phyloP scores from a whole-genome alignment of 2,888 invertebrate genomes.

The Byasa hedistus region DNA sequence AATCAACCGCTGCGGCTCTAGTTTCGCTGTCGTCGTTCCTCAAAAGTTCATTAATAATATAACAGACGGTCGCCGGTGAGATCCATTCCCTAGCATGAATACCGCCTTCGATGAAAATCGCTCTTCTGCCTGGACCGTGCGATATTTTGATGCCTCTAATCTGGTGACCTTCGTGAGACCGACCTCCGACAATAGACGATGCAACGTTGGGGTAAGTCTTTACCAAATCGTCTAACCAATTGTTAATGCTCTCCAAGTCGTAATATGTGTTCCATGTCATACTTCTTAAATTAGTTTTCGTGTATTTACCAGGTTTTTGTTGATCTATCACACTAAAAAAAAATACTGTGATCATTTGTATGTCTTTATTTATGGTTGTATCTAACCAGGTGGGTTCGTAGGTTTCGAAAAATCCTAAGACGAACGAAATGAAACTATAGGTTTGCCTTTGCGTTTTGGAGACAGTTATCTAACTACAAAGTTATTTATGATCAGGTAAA shows the following conservation, averaged over 20 bases:
- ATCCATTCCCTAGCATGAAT: constrained; percentile 91
- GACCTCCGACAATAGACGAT: constrained; percentile 60
- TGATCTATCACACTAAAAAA: constrained; percentile 71
- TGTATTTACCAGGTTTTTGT: constrained; percentile 57
- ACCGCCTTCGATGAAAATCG: constrained; percentile 70
- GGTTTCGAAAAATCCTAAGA: too few relatives aligned
- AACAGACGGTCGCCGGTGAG: constrained; percentile 81
- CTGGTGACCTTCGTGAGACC: constrained; percentile 65
- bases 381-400: too few relatives aligned
- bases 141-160: constrained; percentile 74
- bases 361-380: too few relatives aligned
- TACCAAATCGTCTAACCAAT: constrained; percentile 78
- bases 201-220: constrained; percentile 65
- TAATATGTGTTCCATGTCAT: constrained; percentile 82
- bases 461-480: too few relatives aligned
- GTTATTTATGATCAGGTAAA: too few relatives aligned
- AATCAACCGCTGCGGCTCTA: constrained; percentile 70
- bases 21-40: constrained; percentile 73
- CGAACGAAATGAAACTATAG: too few relatives aligned
- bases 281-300: constrained; percentile 46
- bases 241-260: constrained; percentile 78
- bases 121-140: constrained; percentile 55
- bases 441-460: too few relatives aligned
- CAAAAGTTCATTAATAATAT: constrained; percentile 80
- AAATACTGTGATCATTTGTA: too few relatives aligned